Evolutionary conservation across 2,113 vertebrate genomes (phyloP), one percentile per base, ranked within the genome.

Genomic region (Mus pahari): DNA sequence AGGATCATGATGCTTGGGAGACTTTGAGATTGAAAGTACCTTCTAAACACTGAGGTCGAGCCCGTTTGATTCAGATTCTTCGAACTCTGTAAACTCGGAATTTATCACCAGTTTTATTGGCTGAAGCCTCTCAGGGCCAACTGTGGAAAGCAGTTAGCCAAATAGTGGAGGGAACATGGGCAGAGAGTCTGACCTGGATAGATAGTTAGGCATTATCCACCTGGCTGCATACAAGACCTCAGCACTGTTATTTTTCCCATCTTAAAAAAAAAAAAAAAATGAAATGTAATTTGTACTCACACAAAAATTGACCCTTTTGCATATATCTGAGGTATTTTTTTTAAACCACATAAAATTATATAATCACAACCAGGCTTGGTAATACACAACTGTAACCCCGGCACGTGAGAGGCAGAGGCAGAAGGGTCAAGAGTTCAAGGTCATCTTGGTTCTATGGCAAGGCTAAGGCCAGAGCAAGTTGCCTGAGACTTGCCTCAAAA

Each of bases 31-130:
- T 74, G 92, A 95, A 96, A 79, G 77, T 62, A 39, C 31, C 45
- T 89, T 79, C 89, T 42, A 50, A 82, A 95, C 90, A 89, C 62
- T 92, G 64, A 91, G 74, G 81, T 89, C 94, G 95, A 94, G 83
- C n/a, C 42, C 78, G 42, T 93, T 89, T 90, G 12, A 86, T 79
- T 95, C 31, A 93, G 79, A 92, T 53, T 92, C 83, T 73, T 42
- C 71, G 86, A 58, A 66, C 50, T 86, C 81, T 31, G 3, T 22
- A 42, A 96, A 94, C 89, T 96, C 31, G 11, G 78, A 94, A 94
- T 92, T 92, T 86, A 84, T 94, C 12, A 28, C 58, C 91, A 12
- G 28, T 81, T 81, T 58, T 89, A 53, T 0, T 75, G 81, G 11
- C 66, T 81, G 45, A 92, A 60, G 36, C 28, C 64, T 60, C 45